phyloP scores from a whole-genome alignment of 1,140 invertebrate species.

The Scaptomyza graminum region DNA sequence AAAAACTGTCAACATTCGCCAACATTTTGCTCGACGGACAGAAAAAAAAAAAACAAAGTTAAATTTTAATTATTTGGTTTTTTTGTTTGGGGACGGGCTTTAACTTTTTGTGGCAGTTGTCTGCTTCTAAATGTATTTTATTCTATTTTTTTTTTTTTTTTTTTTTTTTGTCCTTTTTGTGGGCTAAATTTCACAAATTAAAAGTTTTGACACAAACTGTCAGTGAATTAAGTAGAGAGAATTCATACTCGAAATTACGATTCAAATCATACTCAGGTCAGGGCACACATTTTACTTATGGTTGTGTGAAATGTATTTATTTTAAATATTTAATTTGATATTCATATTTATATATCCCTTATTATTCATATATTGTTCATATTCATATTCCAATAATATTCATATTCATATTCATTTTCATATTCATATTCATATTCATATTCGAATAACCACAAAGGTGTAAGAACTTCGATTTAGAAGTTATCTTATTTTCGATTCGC shows the following conservation, averaged over 20 bases:
- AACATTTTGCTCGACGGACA: constrained; percentile 5
- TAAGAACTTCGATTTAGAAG: constrained; percentile 5
- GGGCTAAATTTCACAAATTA: constrained; percentile 61
- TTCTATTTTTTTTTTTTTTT: neutral
- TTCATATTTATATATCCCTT: neutral
- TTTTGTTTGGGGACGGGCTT: neutral
- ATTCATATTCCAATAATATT: neutral
- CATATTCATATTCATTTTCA: neutral
- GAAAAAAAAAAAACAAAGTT: constrained; percentile 15
- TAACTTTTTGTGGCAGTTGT: neutral
- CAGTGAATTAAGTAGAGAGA: neutral
- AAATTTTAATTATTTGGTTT: constrained; percentile 57
- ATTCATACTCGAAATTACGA: neutral
- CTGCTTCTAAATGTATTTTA: constrained; percentile 1
- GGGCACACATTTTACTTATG: too few species aligned
- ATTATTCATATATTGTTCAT: neutral
- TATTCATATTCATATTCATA: neutral
- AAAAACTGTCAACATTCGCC: constrained; percentile 42
- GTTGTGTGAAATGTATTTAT: too few species aligned
- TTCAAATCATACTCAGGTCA: too few species aligned
- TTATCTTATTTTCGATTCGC: neutral
- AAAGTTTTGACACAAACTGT: constrained; percentile 50
- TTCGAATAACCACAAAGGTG: neutral
- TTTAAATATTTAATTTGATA: too few species aligned
- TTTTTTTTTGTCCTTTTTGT: neutral